Conservation (phyloP, 1,140 invertebrate species). For the Temnothorax nylanderi region DNA sequence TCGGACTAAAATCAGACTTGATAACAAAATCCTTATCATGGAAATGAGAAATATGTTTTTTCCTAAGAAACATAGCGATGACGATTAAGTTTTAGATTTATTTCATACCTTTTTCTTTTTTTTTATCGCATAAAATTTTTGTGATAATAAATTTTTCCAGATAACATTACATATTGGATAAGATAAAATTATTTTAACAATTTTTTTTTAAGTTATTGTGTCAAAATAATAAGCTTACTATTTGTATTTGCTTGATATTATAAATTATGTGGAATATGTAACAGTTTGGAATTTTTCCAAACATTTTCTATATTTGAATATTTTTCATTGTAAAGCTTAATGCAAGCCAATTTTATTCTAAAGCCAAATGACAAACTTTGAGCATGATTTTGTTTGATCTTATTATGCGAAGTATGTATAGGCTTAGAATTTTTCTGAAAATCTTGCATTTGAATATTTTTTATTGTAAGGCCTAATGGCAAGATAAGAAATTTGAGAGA, state of each 20-base stretch:
- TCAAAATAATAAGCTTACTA: background rate
- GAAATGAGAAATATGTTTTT: background rate
- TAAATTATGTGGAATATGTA: background rate
- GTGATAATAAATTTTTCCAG: background rate
- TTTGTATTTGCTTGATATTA: background rate
- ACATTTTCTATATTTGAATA: background rate
- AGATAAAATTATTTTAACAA: background rate
- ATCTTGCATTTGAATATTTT: background rate
- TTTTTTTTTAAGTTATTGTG: background rate
- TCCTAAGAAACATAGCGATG: background rate
- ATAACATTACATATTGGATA: background rate
- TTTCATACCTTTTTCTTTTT: background rate
- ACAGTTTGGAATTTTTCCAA: background rate
- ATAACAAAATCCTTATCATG: background rate
- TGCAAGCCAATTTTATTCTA: no score
- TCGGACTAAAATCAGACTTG: background rate
- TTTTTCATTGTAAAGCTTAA: background rate
- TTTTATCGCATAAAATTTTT: background rate
- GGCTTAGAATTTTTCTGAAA: background rate
- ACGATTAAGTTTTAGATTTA: background rate
- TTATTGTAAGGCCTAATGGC: background rate
- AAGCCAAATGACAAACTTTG: background rate
- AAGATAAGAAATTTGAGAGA: background rate
- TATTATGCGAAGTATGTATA: background rate
- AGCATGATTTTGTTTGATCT: background rate